phyloP scores from a whole-genome alignment of 2,113 vertebrate species.

The Cygnus buccinator region DNA sequence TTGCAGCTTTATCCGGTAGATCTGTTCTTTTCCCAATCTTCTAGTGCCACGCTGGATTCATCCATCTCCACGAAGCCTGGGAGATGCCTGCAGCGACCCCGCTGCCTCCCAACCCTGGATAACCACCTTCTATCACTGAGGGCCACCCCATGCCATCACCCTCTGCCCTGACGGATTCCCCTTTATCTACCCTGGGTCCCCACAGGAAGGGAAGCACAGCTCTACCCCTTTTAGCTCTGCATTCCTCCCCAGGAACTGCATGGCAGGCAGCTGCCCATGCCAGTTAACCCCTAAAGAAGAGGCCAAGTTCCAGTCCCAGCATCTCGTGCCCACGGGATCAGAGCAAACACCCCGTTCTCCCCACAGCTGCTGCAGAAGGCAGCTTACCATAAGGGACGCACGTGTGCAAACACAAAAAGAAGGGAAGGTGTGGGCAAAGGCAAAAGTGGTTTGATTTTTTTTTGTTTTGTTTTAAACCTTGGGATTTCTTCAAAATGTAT shows the following conservation, averaged over 20 bases:
- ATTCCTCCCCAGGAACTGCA: background rate
- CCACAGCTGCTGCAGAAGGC: background rate
- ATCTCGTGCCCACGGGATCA: background rate
- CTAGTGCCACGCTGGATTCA: background rate
- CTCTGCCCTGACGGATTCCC: background rate
- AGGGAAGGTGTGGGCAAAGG: background rate
- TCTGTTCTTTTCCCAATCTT: background rate
- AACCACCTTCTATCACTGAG: fast-evolving
- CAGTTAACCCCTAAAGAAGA: background rate
- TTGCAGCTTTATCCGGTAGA: background rate
- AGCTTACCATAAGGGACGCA: background rate
- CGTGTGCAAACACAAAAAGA: background rate
- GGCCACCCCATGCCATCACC: background rate
- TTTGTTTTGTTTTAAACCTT: background rate
- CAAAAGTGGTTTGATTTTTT: background rate
- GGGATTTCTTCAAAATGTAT: background rate
- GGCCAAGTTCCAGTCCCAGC: background rate
- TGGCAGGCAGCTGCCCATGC: background rate
- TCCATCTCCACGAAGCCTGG: background rate
- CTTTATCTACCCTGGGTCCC: background rate
- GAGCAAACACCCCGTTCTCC: background rate
- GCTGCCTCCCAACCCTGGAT: background rate
- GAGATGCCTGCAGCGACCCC: background rate
- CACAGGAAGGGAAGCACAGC: background rate
- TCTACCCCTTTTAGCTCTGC: background rate